Base-by-base conservation (phyloP, 2,888 invertebrate species). In the Alcis repandata region DNA sequence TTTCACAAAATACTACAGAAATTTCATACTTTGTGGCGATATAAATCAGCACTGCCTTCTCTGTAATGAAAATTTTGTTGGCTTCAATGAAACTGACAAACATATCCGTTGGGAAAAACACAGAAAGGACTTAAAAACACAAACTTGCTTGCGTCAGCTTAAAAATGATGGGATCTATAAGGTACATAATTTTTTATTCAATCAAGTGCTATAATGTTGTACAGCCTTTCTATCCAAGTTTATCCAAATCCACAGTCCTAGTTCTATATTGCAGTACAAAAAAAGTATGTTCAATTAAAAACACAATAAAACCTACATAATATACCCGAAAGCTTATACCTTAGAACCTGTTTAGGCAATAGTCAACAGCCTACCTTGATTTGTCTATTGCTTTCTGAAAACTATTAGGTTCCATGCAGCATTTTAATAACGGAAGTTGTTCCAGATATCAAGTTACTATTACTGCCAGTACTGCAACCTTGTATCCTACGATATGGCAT, bases 61-160 rank as follows among this genome's bases (percentile, higher is more conserved):
- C 9, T 90, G 90, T 62, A 70, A 80, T 33, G 88, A 90, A 73
- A 73, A 74, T 2, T 86, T 85, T 62, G 59, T 68, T 38, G 27
- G 45, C 7, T 49, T 71, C 11, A 65, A 69, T 9, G 78, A 79
- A 38, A 76, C 86, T 13, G 85, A 89, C 36, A 85, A 79, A 59
- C 90, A 90, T 63, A 75, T 89, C 6, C 79, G 83, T 40, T 86
- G 87, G 86, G 86, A 84, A 59, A 78, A 78, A 19, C 89, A 90
- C 56, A 83, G 85, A 51, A 84, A 79, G 40, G 49, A 41, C 1
- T 11, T 85, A 1, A 87, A 86, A 70, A 65, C 36, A 2, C 79
- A 79, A 49, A 67, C 60, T 1, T 79, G 71, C 60, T 38, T 81
- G 22, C 68, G 73, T 6, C 86, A 83, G 66, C 87, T 79, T 48